Evolutionary conservation across 2,888 invertebrate genomes (phyloP), one percentile per base, ranked within the genome.

Genomic region (Mimumesa dahlbomi): DNA sequence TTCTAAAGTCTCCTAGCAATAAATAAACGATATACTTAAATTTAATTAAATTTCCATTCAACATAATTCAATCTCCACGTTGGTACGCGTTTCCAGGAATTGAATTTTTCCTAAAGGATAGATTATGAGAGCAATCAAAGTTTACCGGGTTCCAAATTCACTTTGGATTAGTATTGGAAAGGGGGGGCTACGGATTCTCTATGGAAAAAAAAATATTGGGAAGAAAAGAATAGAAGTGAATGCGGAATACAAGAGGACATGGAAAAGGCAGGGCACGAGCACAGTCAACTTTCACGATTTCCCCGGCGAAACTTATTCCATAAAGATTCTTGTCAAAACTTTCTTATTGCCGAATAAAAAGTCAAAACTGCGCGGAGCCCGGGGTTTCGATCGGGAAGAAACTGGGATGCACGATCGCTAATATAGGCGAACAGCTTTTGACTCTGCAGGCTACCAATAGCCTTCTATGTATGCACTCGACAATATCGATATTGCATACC

Each of bases 321-420:
- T 83, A 82, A 84, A 82, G 83, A 84, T 82, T 80, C 81, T 78
- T 77, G 81, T 83, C 75, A 75, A 82, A 87, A 84, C 81, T 87
- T 86, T 84, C 77, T 85, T 86, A 87, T 85, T 82, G 82, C 75
- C 79, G 72, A 82, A 83, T 82, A 82, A 82, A 84, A 82, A 79
- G 76, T 77, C 73, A 77, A 79, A 76, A 70, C 71, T 78, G 53
- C 50, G 52, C 25, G 2, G 45, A 34, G 7, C n/a, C 2, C 14
- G n/a, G n/a, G n/a, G n/a, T n/a, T n/a, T n/a, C n/a, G 21, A 36
- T 18, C n/a, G 5, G 40, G 43, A 25, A 22, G 56, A 36, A 45
- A 21, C 11, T 25, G 5, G 57, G 36, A 54, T 43, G 40, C 46
- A 43, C 42, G 40, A 43, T 13, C 38, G 45, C 45, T 70, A 61